Evolutionary conservation across 2,797 vertebrate species (phyloP).

Genomic region (Pogoniulus pusillus): DNA sequence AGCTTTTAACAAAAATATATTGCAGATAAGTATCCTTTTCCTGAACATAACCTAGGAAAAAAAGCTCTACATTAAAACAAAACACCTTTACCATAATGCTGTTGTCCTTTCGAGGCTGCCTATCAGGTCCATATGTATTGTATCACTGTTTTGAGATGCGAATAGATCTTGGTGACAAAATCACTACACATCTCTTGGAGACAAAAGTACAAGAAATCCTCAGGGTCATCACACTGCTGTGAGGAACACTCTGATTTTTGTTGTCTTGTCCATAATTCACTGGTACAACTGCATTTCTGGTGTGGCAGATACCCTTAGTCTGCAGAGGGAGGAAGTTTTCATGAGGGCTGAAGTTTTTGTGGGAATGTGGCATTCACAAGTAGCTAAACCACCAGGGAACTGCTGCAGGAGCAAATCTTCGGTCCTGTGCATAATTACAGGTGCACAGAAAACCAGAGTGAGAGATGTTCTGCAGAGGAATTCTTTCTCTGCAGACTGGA

Average conservation of each 20-base stretch:
- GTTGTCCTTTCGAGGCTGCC: not conserved
- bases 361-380: not conserved
- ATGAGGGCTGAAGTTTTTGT: not conserved
- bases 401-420: not conserved
- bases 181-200: not conserved
- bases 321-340: not conserved
- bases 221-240: rapidly evolving
- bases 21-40: not conserved
- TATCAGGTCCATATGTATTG: not conserved
- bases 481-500: not conserved
- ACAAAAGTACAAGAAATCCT: not conserved
- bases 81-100: not conserved
- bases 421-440: not conserved
- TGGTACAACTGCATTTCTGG: not conserved
- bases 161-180: not conserved
- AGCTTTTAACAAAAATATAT: not conserved
- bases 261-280: not conserved
- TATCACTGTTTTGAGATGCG: not conserved
- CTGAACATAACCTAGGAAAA: not conserved
- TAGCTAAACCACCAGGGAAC: not conserved
- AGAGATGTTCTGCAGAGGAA: not conserved
- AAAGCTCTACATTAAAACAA: not conserved
- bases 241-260: not conserved
- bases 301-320: not conserved
- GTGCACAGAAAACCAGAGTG: not conserved